These are phyloP conservation scores for Sarcophaga subvicina DNA, from an alignment of 2,888 invertebrate species.

Conservation along the genomic window DNA sequence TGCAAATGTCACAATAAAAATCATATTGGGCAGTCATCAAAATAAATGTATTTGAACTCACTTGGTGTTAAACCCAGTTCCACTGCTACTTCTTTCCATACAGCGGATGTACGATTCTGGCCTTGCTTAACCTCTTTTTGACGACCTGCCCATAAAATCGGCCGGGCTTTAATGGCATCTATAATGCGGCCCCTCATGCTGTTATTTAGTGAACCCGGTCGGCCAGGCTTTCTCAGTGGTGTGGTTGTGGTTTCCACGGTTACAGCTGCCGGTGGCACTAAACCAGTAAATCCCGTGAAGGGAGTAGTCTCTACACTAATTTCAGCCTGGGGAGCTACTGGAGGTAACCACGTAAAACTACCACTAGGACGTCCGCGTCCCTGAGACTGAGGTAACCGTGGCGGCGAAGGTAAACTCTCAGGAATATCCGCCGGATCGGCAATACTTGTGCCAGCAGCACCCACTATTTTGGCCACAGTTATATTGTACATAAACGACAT, in stretches of 20 bases:
- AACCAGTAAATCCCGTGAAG: slow-evolving; percentile 77
- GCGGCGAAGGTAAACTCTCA: slow-evolving; percentile 66
- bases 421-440: slow-evolving; percentile 52
- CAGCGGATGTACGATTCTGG: slow-evolving; percentile 78
- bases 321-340: slow-evolving; percentile 67
- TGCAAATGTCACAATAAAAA: slow-evolving; percentile 47
- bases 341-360: slow-evolving; percentile 78
- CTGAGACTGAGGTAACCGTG: slow-evolving; percentile 72
- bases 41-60: slow-evolving; percentile 68
- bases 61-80: slow-evolving; percentile 78
- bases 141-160: slow-evolving; percentile 77
- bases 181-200: slow-evolving; percentile 80
- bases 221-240: slow-evolving; percentile 76
- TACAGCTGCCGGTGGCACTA: slow-evolving; percentile 79
- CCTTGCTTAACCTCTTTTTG: slow-evolving; percentile 77
- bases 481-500: slow-evolving; percentile 80
- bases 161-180: slow-evolving; percentile 78
- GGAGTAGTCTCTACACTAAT: slow-evolving; percentile 67
- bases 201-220: slow-evolving; percentile 78
- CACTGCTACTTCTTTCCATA: slow-evolving; percentile 79
- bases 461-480: slow-evolving; percentile 78
- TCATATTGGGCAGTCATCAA: not conserved
- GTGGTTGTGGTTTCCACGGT: slow-evolving; percentile 76
- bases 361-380: slow-evolving; percentile 79
- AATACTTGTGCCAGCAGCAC: slow-evolving; percentile 71